Conservation (phyloP, 1,140 invertebrate species). For the Daktulosphaira vitifoliae region DNA sequence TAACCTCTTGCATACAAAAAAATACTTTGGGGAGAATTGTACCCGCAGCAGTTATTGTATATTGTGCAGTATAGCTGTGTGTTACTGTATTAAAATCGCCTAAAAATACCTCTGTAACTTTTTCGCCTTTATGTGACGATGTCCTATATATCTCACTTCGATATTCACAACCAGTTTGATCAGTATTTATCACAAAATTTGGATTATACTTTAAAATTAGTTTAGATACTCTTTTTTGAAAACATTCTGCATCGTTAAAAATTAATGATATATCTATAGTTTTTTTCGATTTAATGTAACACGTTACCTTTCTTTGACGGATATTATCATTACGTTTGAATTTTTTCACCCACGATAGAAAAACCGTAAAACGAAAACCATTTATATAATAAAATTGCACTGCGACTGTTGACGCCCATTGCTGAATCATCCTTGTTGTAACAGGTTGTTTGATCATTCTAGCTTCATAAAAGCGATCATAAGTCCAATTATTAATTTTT, state of each 20-base stretch:
- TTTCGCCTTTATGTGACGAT: constrained; percentile 20
- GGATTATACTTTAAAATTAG: constrained; percentile 14
- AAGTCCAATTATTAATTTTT: background rate
- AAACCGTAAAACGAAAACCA: no score
- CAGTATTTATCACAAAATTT: constrained; percentile 34
- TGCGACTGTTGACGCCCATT: background rate
- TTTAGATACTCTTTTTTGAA: constrained; percentile 25
- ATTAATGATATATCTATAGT: background rate
- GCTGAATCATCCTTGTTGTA: no score
- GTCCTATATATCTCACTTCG: constrained; percentile 10
- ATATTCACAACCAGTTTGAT: constrained; percentile 36
- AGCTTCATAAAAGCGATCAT: background rate
- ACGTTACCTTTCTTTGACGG: no score
- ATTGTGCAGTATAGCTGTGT: constrained; percentile 36
- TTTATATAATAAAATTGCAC: background rate
- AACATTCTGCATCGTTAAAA: constrained; percentile 11
- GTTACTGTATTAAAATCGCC: constrained; percentile 32
- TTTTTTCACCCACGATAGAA: no score
- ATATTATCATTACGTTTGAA: no score
- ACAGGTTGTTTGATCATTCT: background rate
- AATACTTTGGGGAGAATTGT: constrained; percentile 28
- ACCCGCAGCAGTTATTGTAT: constrained; percentile 28
- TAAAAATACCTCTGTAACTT: constrained; percentile 25
- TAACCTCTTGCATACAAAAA: constrained; percentile 34
- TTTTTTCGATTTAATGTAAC: background rate